A percentile compares a stretch with the other conserved stretches of the same genome.
Conservation (phyloP, 2,888 invertebrate genomes). For the Steinernema scapterisci region DNA sequence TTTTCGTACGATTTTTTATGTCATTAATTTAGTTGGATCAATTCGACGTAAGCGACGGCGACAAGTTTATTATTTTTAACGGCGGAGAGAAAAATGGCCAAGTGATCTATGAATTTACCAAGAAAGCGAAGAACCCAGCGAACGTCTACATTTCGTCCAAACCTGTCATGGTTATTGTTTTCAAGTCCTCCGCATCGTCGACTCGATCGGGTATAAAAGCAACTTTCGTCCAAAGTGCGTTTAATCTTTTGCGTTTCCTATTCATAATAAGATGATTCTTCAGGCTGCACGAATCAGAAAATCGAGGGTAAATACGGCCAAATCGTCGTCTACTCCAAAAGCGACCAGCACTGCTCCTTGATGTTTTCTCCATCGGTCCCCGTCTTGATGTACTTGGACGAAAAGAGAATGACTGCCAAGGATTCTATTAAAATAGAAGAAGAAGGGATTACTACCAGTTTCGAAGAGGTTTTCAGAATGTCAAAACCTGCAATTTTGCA, state of each 20-base stretch:
- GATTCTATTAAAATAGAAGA: conserved; percentile 36
- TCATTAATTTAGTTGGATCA: background rate
- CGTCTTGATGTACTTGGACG: conserved; percentile 39
- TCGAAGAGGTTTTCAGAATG: background rate
- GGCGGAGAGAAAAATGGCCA: background rate
- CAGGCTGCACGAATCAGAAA: conserved; percentile 13
- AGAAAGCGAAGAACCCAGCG: background rate
- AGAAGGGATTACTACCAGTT: background rate
- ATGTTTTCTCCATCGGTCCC: background rate
- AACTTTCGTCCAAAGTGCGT: background rate
- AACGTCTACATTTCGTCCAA: conserved; percentile 22
- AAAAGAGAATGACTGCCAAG: conserved; percentile 37
- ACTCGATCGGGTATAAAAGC: background rate
- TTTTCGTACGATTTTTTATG: too few relatives aligned
- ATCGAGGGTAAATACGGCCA: background rate
- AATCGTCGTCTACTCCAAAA: background rate
- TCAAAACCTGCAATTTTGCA: background rate
- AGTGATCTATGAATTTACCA: background rate
- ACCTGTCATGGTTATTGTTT: background rate
- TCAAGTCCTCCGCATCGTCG: background rate
- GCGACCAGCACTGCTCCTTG: background rate
- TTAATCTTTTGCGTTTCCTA: background rate
- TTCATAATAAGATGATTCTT: background rate
- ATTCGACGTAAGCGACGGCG: background rate
- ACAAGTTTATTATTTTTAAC: background rate